These are phyloP conservation scores for Adelges cooleyi DNA, from an alignment of 1,140 invertebrate species.

Conservation along the genomic window DNA sequence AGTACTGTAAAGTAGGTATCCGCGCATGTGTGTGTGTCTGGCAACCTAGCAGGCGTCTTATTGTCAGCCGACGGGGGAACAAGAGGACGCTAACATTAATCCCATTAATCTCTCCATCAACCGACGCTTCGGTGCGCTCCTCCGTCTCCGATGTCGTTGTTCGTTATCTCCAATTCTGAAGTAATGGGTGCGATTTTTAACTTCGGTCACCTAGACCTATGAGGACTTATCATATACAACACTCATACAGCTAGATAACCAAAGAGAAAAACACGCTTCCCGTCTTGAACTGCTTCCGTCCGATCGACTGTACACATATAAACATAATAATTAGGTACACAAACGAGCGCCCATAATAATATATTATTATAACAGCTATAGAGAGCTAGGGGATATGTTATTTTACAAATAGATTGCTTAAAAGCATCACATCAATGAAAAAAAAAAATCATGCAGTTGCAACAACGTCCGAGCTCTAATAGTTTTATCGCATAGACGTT, in stretches of 20 bases:
- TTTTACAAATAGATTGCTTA: too few relatives aligned
- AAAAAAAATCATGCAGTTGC: too few relatives aligned
- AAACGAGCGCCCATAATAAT: too few relatives aligned
- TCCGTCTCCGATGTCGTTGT: neutral
- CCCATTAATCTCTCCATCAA: conserved; percentile 17
- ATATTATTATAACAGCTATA: too few relatives aligned
- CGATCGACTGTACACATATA: too few relatives aligned
- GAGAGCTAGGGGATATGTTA: too few relatives aligned
- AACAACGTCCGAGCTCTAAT: too few relatives aligned
- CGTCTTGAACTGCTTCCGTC: too few relatives aligned
- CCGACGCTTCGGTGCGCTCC: too few relatives aligned
- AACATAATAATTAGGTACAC: too few relatives aligned
- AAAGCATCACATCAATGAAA: too few relatives aligned
- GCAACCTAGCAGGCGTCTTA: conserved; percentile 3
- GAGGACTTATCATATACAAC: neutral
- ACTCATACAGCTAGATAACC: conserved; percentile 29
- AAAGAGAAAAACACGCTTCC: conserved; percentile 27
- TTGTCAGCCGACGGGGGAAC: neutral
- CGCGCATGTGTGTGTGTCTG: neutral
- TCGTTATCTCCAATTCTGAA: neutral
- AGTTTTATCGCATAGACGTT: too few relatives aligned
- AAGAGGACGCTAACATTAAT: neutral
- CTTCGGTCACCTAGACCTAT: conserved; percentile 26
- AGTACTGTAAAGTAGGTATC: neutral
- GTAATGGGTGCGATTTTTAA: conserved; percentile 25